Conservation (phyloP, 2,113 vertebrate genomes). For the Phylloscopus trochilus region DNA sequence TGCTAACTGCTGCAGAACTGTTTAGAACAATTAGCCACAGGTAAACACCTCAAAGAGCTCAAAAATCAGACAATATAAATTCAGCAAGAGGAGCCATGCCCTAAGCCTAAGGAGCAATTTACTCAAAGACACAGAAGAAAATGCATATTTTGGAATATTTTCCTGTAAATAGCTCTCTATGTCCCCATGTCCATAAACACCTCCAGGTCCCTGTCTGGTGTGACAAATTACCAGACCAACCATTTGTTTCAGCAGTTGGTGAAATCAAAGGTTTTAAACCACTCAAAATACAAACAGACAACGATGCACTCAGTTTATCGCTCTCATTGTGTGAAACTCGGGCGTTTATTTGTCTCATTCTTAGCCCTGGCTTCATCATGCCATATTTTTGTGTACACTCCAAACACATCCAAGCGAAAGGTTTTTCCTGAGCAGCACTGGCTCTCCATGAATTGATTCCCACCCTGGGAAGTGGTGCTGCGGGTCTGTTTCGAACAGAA, state of each 20-base stretch:
- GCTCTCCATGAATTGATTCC: background rate
- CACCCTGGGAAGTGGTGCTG: background rate
- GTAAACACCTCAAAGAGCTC: background rate
- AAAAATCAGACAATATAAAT: background rate
- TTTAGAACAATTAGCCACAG: background rate
- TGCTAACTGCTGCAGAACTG: background rate
- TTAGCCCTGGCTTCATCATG: background rate
- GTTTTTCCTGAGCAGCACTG: background rate
- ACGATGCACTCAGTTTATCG: background rate
- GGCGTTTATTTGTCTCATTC: background rate
- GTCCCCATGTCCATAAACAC: background rate
- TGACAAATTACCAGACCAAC: background rate
- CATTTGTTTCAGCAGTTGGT: background rate
- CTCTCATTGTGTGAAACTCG: background rate
- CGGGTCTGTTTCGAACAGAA: background rate
- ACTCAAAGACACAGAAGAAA: background rate
- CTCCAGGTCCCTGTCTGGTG: background rate
- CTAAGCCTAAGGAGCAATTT: background rate
- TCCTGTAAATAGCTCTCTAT: background rate
- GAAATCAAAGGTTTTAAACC: background rate
- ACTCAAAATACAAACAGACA: background rate
- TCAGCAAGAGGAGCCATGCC: background rate
- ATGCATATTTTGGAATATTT: background rate
- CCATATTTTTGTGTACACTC: background rate
- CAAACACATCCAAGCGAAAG: background rate